Percentiles rank a stretch among this genome's conserved stretches.
Evolutionary conservation across 2,113 vertebrate genomes (phyloP).

Genomic region (Lamprologus lemairii): DNA sequence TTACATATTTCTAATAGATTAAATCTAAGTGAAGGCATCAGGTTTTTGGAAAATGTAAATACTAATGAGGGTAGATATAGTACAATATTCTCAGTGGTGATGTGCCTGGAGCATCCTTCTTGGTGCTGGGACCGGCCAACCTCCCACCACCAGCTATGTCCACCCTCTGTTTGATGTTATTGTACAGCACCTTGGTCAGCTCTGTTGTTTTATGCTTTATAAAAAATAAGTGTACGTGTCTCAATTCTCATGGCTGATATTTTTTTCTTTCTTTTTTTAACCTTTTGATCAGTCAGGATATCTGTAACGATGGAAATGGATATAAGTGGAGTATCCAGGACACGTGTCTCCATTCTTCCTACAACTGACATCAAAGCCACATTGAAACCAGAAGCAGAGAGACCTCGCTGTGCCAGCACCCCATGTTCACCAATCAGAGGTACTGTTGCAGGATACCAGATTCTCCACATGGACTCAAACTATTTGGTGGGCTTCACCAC

Average conservation of each 20-base stretch:
- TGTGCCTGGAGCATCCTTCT: not conserved
- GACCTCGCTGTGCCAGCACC: conserved; percentile 90
- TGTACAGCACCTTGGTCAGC: not conserved
- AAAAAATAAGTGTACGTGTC: not conserved
- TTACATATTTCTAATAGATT: not conserved
- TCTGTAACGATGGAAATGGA: conserved; percentile 88
- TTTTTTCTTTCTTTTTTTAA: not conserved
- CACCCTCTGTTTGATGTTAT: not conserved
- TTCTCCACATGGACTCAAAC: conserved; percentile 96
- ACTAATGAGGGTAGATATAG: not conserved
- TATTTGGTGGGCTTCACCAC: conserved; percentile 93
- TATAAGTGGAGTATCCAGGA: conserved; percentile 80
- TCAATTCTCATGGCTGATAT: not conserved
- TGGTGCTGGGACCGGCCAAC: not conserved
- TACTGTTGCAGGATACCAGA: conserved; percentile 87
- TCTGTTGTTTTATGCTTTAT: not conserved
- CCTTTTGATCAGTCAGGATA: conserved; percentile 39
- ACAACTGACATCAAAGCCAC: conserved; percentile 76
- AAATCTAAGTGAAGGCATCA: not conserved
- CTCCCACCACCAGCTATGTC: not conserved
- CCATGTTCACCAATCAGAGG: conserved; percentile 88
- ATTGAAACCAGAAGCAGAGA: conserved; percentile 77
- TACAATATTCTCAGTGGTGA: not conserved
- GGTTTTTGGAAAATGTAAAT: not conserved
- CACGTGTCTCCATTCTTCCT: conserved; percentile 74